These are phyloP conservation scores for Scaptomyza pallida DNA, from an alignment of 1,140 invertebrate species.

Conservation along the genomic window DNA sequence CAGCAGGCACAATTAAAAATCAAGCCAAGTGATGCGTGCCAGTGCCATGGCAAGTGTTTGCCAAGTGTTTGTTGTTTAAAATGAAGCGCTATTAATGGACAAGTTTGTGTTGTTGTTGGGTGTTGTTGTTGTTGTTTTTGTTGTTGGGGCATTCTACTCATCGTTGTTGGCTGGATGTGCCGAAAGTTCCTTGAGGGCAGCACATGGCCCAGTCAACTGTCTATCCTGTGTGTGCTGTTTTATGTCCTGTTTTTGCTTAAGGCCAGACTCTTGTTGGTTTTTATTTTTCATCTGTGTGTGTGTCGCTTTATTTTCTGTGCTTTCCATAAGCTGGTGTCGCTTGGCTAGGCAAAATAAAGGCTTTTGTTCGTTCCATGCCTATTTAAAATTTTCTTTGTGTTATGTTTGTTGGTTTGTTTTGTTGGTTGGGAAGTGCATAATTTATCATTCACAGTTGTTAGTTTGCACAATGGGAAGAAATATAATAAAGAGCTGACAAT, in stretches of 20 bases:
- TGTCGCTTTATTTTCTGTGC: conserved; percentile 16
- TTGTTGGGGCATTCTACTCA: not conserved
- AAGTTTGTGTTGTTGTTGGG: conserved; percentile 38
- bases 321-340: conserved; percentile 4
- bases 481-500: conserved; percentile 53
- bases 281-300: conserved; percentile 18
- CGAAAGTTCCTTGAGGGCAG: conserved; percentile 30
- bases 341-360: conserved; percentile 47
- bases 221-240: conserved; percentile 2
- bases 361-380: conserved; percentile 39
- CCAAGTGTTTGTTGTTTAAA: conserved; percentile 58
- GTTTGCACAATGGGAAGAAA: conserved; percentile 43
- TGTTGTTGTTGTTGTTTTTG: conserved; percentile 29
- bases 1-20: conserved; percentile 64
- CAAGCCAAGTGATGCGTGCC: conserved; percentile 62
- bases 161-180: not conserved
- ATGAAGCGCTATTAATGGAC: conserved; percentile 61
- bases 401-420: conserved; percentile 4
- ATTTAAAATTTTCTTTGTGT: not conserved
- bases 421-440: conserved; percentile 28
- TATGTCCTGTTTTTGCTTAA: conserved; percentile 34
- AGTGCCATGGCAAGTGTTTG: conserved; percentile 50
- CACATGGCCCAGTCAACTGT: conserved; percentile 39
- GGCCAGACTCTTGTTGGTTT: conserved; percentile 43
- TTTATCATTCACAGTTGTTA: conserved; percentile 46